Evolutionary conservation across 2,797 vertebrate genomes (phyloP).

Genomic region (Aeoliscus strigatus): DNA sequence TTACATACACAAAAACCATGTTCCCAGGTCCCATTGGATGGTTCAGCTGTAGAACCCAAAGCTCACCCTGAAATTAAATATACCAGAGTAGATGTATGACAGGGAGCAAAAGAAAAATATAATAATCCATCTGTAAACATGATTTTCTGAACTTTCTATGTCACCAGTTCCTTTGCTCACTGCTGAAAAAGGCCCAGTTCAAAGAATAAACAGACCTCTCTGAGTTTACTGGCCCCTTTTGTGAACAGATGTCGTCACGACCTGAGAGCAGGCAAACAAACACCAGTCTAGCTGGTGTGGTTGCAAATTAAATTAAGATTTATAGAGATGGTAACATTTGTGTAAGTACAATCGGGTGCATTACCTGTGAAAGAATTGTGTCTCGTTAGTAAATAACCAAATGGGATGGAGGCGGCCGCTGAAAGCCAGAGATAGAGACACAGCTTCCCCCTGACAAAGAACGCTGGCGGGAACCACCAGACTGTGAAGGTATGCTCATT

Average conservation of each 20-base stretch:
- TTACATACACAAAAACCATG: constrained; percentile 41
- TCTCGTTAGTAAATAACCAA: constrained; percentile 25
- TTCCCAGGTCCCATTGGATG: constrained; percentile 23
- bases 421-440: constrained; percentile 36
- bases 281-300: background rate
- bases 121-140: constrained; percentile 17
- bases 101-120: constrained; percentile 4
- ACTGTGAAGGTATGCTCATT: constrained; percentile 59
- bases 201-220: constrained; percentile 41
- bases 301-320: background rate
- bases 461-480: constrained; percentile 42
- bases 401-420: too few species aligned
- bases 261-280: constrained; percentile 30
- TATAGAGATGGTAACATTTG: background rate
- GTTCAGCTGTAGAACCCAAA: constrained; percentile 16
- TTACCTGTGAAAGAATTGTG: constrained; percentile 1
- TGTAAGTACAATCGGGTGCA: background rate
- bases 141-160: constrained; percentile 11
- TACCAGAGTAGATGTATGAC: constrained; percentile 10
- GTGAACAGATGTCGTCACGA: constrained; percentile 38
- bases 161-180: constrained; percentile 11
- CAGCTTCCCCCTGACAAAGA: constrained; percentile 27
- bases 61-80: constrained; percentile 24
- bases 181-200: constrained; percentile 32
- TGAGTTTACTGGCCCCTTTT: constrained; percentile 44